Base-by-base conservation (phyloP, 2,113 vertebrate genomes). In the Callaeas wilsoni region DNA sequence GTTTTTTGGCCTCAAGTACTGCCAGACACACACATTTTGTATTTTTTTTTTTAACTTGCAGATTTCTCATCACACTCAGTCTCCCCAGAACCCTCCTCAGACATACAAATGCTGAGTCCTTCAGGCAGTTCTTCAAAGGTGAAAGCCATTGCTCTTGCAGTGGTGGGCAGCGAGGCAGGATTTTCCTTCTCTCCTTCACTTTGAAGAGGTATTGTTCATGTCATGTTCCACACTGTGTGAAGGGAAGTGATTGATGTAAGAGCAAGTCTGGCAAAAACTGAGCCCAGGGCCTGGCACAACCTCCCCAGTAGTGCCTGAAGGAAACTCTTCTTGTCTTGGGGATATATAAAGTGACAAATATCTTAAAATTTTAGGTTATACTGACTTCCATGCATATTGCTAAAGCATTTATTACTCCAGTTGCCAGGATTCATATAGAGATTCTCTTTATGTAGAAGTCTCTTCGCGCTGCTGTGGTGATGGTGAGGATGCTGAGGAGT, bases 241-340 rank as follows among this genome's bases (percentile, higher is more conserved):
- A 4, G 1, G 14, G 18, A 87, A 63, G 16, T 16, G 42, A n/a
- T 2, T 69, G 37, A 67, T 0, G 0, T 14, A 46, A 89, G 47
- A 88, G 3, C 16, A 50, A 78, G 23, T 8, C 77, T 12, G n/a
- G 12, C 9, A 55, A 79, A 67, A 53, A 13, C 30, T 53, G 49
- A 83, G 13, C 20, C 27, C 13, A 50, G 25, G 37, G 8, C 1
- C 9, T 53, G 25, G 17, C 35, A 77, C 33, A 53, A n/a, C 33
- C 19, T 74, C 13, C 7, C 10, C 12, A 7, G 30, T 3, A 4
- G 5, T 30, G 12, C 29, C 37, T 49, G 23, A 76, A 70, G 13
- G 47, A 74, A 68, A 56, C 89, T 63, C 15, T 77, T 63, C 30
- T 42, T 7, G 3, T 16, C 23, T 78, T 50, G 8, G 5, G 15